phyloP scores from a whole-genome alignment of 2,888 invertebrate genomes.

The Catocala sponsa region DNA sequence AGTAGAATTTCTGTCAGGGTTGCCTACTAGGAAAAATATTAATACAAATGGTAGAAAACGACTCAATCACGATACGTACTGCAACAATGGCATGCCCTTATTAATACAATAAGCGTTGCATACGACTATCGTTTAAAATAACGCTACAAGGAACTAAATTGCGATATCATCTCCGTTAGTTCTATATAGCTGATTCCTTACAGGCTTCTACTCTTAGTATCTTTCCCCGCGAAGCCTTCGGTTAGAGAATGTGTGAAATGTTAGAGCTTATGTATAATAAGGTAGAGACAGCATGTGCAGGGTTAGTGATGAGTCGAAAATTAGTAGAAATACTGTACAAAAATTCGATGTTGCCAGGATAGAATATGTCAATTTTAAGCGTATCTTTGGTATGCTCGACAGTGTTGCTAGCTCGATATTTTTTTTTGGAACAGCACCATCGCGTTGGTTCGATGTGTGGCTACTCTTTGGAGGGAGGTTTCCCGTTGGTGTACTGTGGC shows the following conservation, averaged over 20 bases:
- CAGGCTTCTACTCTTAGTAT: constrained; percentile 62
- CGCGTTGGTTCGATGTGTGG: constrained; percentile 54
- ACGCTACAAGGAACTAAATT: constrained; percentile 74
- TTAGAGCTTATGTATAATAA: constrained; percentile 76
- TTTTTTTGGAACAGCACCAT: constrained; percentile 61
- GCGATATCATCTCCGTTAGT: constrained; percentile 51
- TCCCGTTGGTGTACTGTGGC: constrained; percentile 84
- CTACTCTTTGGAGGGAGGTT: constrained; percentile 74
- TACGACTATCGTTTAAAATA: constrained; percentile 77
- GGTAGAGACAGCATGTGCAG: constrained; percentile 67
- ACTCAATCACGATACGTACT: constrained; percentile 87
- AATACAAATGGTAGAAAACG: constrained; percentile 58
- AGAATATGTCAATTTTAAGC: constrained; percentile 49
- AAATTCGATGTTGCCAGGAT: constrained; percentile 45
- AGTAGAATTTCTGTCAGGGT: constrained; percentile 61
- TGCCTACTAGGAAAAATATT: constrained; percentile 50
- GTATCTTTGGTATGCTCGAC: constrained; percentile 62
- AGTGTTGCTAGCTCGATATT: constrained; percentile 76
- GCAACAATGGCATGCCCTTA: constrained; percentile 86
- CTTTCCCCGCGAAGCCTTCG: constrained; percentile 66
- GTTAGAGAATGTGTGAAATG: constrained; percentile 71
- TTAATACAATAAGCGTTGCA: constrained; percentile 88
- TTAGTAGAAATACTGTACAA: constrained; percentile 68
- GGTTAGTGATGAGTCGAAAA: constrained; percentile 87
- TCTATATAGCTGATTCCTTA: constrained; percentile 60